Percentiles rank a stretch among this genome's conserved stretches.
phyloP scores from a whole-genome alignment of 2,888 invertebrate genomes.

The Phyllotreta cruciferae region DNA sequence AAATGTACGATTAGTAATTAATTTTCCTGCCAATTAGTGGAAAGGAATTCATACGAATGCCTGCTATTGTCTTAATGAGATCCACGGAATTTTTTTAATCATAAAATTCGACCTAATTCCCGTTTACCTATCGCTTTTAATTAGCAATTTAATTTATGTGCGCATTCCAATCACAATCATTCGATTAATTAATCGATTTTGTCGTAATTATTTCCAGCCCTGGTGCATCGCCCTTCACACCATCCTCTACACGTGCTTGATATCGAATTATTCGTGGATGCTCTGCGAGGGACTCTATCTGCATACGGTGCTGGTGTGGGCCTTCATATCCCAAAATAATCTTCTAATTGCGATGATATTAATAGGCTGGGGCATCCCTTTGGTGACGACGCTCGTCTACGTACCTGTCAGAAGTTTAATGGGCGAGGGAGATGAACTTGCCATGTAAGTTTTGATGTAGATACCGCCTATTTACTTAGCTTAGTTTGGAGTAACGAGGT shows the following conservation, averaged over 20 bases:
- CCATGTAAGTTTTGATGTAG: conserved; percentile 64
- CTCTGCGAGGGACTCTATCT: conserved; percentile 93
- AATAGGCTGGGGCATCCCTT: conserved; percentile 86
- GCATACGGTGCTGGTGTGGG: conserved; percentile 90
- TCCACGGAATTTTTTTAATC: no score
- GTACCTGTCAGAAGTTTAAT: conserved; percentile 69
- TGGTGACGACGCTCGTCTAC: conserved; percentile 71
- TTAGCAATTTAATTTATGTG: neutral
- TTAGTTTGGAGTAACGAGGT: neutral
- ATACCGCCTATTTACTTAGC: neutral
- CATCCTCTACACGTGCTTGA: conserved; percentile 83
- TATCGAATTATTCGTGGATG: conserved; percentile 97
- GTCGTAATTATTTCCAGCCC: conserved; percentile 62
- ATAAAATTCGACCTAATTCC: no score
- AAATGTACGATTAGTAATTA: no score
- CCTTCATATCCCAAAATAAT: conserved; percentile 88
- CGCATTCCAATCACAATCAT: neutral
- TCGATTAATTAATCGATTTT: conserved; percentile 9
- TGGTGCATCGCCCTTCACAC: conserved; percentile 86
- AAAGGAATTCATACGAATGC: no score
- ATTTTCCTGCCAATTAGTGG: no score
- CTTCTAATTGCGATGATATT: conserved; percentile 82
- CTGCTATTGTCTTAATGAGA: no score
- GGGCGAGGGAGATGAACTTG: conserved; percentile 61
- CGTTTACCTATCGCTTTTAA: neutral